Percentiles rank a stretch among this genome's conserved stretches.
Conservation (phyloP, 2,888 invertebrate species). For the Limnephilus lunatus region DNA sequence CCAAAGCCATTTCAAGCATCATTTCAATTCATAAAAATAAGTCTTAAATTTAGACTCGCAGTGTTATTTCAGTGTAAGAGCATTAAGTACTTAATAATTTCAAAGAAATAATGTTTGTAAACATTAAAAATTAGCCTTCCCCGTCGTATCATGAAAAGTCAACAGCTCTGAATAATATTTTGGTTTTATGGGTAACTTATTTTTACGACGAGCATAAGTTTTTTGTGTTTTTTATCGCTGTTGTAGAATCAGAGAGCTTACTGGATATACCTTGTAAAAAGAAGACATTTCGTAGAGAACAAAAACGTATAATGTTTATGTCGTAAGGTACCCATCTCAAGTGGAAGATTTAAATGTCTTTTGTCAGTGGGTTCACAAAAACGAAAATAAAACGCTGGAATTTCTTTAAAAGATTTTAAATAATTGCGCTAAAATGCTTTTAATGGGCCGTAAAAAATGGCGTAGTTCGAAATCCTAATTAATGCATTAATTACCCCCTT, state of each 20-base stretch:
- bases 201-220: not conserved
- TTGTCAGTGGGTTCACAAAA: not conserved
- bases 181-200: not conserved
- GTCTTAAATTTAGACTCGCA: not conserved
- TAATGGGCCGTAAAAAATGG: not conserved
- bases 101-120: not conserved
- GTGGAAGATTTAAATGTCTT: not conserved
- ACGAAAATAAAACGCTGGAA: not conserved
- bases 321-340: not conserved
- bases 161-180: not conserved
- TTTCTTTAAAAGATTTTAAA: not conserved
- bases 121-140: not conserved
- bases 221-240: not conserved
- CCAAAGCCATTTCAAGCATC: not conserved
- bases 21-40: not conserved
- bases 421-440: not conserved
- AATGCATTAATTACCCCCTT: too few species aligned
- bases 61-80: not conserved
- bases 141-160: not conserved
- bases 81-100: not conserved
- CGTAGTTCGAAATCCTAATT: not conserved
- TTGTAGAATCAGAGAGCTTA: not conserved
- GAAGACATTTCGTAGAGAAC: not conserved
- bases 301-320: not conserved
- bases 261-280: conserved; percentile 2